Evolutionary conservation across 53 echinoderm and acorn worm genomes (phyloP).

Genomic region (Antedon mediterranea): DNA sequence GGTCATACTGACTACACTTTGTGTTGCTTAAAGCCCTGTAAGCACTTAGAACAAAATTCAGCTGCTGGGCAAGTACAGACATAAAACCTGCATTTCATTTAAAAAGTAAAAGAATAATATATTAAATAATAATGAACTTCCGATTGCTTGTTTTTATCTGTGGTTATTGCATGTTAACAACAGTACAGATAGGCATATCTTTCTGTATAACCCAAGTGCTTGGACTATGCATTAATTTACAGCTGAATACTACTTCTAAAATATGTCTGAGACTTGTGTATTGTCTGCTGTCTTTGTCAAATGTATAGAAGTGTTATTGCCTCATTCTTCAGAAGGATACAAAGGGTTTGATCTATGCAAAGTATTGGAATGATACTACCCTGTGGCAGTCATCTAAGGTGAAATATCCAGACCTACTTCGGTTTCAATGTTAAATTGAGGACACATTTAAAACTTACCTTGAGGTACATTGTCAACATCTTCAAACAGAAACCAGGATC

Average conservation of each 20-base stretch:
- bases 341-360: not conserved
- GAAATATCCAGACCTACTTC: too few species aligned
- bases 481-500: conserved; percentile 65
- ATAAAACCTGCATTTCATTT: conserved; percentile 45
- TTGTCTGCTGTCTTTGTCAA: too few species aligned
- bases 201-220: too few species aligned
- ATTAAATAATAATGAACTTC: not conserved
- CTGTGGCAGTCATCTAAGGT: not conserved
- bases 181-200: too few species aligned
- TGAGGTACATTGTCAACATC: conserved; percentile 49
- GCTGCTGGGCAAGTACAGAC: conserved; percentile 73
- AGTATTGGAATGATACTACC: not conserved
- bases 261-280: too few species aligned
- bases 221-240: too few species aligned
- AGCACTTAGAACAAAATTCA: conserved; percentile 38
- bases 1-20: not conserved
- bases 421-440: too few species aligned
- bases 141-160: too few species aligned
- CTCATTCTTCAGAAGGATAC: too few species aligned
- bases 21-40: conserved; percentile 15
- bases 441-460: conserved; percentile 35
- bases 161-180: too few species aligned
- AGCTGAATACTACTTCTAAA: too few species aligned
- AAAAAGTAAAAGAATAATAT: not conserved
- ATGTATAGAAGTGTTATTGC: too few species aligned